These are phyloP conservation scores for Pelecanoides urinatrix DNA, from an alignment of 2,113 vertebrate genomes.

Conservation along the genomic window DNA sequence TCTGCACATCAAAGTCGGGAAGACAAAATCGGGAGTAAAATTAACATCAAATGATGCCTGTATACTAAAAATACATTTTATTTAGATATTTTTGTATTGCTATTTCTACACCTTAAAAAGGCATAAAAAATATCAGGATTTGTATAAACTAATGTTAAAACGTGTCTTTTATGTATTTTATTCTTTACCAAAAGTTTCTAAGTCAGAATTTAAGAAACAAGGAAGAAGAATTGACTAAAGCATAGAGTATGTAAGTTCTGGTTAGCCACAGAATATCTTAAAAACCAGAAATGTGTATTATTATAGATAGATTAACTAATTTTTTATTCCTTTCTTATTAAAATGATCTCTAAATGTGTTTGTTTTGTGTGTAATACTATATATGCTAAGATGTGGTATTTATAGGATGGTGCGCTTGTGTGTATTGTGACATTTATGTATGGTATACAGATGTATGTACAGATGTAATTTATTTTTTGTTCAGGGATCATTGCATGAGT, in stretches of 20 bases:
- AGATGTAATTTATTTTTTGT: not conserved
- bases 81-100: not conserved
- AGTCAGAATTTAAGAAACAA: not conserved
- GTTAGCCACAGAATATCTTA: not conserved
- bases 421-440: not conserved
- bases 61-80: not conserved
- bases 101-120: not conserved
- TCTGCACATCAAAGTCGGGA: not conserved
- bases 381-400: not conserved
- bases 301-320: not conserved
- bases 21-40: not conserved
- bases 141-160: not conserved
- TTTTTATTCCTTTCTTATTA: not conserved
- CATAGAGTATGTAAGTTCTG: not conserved
- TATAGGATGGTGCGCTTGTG: not conserved
- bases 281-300: accelerated
- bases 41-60: not conserved
- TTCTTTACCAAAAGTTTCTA: not conserved
- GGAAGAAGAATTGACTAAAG: not conserved
- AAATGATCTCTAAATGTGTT: not conserved
- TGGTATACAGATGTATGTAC: not conserved
- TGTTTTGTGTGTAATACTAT: not conserved
- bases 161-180: not conserved
- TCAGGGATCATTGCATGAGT: not conserved
- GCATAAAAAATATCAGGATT: not conserved